Evolutionary conservation across 2,797 vertebrate species (phyloP), one percentile per base, ranked within the genome.

Genomic region (Cryptoprocta ferox): DNA sequence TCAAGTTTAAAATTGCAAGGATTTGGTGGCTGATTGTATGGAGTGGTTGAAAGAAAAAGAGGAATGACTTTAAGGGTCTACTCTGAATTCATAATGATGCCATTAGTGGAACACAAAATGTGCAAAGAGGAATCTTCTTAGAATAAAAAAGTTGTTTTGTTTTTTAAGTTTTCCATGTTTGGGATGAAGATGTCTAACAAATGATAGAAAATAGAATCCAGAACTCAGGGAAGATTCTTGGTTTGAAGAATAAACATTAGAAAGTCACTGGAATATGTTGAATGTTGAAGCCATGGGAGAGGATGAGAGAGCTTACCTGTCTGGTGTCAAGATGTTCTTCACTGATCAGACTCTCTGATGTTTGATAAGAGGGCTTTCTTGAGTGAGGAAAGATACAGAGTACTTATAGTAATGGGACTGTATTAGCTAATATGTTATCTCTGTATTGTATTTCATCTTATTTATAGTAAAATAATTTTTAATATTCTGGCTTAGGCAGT

Each of bases 391-490:
- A 45, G 26, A 18, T 48, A 65, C 3, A 30, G 42, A 53, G 21
- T 80, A 53, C 56, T 73, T 94, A 56, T 3, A 10, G 4, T 7
- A 32, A 79, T 48, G 13, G 39, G 39, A n/a, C 56, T 78, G 32
- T 63, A 4, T 76, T 53, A 95, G 32, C 32, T 42, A 70, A 63
- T 53, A 8, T 42, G 9, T 75, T 96, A 61, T 83, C 18, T 78
- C 87, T 73, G 42, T 71, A 42, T 66, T 76, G 6, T 45, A 24
- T 50, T 70, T 37, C 37, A 85, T 79, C 71, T 63, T 89, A 56
- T 63, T 96, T 86, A 48, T 0, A 78, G n/a, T 85, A 84, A 85
- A 92, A 70, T 95, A 37, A 81, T 85, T 94, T 71, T 95, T 88
- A 91, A 30, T 63, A 66, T 88, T 92, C 24, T 91, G 75, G 18